Base-by-base conservation (phyloP, 2,113 vertebrate species). In the Alouatta palliata region DNA sequence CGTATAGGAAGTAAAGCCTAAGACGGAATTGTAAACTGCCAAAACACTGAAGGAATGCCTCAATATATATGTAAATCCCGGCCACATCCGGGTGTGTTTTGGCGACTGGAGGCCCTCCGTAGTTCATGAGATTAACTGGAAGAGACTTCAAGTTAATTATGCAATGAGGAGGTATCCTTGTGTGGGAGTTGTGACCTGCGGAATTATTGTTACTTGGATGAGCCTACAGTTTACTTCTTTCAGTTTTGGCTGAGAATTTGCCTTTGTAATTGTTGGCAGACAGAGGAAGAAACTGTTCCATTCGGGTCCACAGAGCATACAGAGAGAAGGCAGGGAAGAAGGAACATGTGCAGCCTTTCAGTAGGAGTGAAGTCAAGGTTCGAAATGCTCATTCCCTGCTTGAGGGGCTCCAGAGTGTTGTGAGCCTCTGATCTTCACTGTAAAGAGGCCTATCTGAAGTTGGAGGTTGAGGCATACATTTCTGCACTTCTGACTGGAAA, bases 401-500 rank as follows among this genome's bases (percentile, higher is more conserved):
- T 3, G 56, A 6, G 8, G 4, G 84, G 49, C 43, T 71, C n/a
- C 82, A 0, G 9, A 2, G 20, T 9, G 66, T 52, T 1, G 6
- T 20, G n/a, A 5, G 54, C 66, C 85, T 43, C 73, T 10, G 25
- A 10, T 76, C 30, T 68, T 32, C 79, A 21, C 77, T 1, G 10
- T 64, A 12, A 64, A 32, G 90, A 23, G 61, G 64, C 80, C 35
- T 86, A 76, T 81, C 90, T 58, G 79, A 86, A 97, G 90, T 91
- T 64, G 79, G 87, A 94, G 70, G 80, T 49, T 9, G 49, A 90
- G 32, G 90, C 64, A 16, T 76, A 9, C 4, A 25, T 82, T 82
- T 54, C 54, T 86, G 82, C 87, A 14, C 61, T 30, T 79, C 58
- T 84, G 90, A 35, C 81, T 76, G 70, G 21, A 52, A 71, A 92